phyloP scores from a whole-genome alignment of 2,888 invertebrate genomes.

The Lasioglossum pauxillum region DNA sequence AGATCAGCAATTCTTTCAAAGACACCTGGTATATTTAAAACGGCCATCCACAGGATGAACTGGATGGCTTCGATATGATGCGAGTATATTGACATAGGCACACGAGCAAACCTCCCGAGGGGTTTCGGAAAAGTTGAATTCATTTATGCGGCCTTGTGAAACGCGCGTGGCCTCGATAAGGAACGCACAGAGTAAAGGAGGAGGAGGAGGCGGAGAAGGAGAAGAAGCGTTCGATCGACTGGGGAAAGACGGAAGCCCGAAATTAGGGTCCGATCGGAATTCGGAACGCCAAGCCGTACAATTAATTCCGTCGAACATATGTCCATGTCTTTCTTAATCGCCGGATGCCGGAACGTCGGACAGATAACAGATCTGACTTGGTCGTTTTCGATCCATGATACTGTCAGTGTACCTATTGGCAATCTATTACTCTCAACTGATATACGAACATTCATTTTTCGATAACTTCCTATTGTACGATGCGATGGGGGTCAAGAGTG shows the following conservation, averaged over 20 bases:
- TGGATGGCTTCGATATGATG: neutral
- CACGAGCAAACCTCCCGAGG: neutral
- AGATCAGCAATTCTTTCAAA: neutral
- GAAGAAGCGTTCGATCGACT: neutral
- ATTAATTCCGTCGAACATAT: neutral
- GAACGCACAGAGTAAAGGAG: neutral
- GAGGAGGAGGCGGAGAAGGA: neutral
- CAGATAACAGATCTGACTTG: neutral
- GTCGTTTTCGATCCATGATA: conserved; percentile 4
- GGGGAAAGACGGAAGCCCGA: neutral
- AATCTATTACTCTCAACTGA: neutral
- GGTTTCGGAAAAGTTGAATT: conserved; percentile 18
- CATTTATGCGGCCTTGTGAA: neutral
- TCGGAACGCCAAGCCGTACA: neutral
- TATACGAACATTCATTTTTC: neutral
- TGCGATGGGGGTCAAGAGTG: neutral
- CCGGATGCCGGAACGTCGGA: neutral
- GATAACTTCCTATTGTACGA: neutral
- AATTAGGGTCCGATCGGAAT: conserved; percentile 1
- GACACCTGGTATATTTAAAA: neutral
- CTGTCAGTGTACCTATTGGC: neutral
- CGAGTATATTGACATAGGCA: conserved; percentile 11
- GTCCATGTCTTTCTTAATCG: neutral
- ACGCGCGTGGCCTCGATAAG: neutral
- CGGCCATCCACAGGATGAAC: neutral